Evolutionary conservation across 1,140 invertebrate species (phyloP), one percentile per base, ranked within the genome.

Genomic region (Apis laboriosa): DNA sequence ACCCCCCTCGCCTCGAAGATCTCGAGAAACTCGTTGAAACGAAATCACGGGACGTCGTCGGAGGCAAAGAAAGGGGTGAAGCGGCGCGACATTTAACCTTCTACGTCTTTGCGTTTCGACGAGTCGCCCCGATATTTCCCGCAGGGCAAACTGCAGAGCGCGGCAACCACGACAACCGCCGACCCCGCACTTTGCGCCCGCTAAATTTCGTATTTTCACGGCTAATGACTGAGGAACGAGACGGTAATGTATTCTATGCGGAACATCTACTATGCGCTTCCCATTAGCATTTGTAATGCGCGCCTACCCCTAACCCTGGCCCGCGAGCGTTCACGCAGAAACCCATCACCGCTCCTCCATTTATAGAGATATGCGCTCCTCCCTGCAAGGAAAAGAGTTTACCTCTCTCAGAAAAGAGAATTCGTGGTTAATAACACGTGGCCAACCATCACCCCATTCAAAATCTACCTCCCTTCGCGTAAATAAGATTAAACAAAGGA

Each of bases 281-380:
- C 91, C 90, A 93, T 94, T 94, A 93, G 90, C 93, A 94, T 93
- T 93, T 92, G 93, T 93, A 93, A 93, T 93, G 92, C 90, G 88
- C 87, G 86, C 86, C 88, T 86, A 89, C 87, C 86, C 86, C 88
- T 90, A 89, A 85, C 89, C 77, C 83, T 76, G 72, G 83, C 75
- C 43, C 84, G 80, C 86, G 82, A 84, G 77, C 87, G 86, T 88
- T 88, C 86, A 88, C 86, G 90, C 90, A 34, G 2, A 90, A 92
- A 92, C 87, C 89, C 90, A 92, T 93, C 92, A 92, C 88, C 90
- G 53, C 86, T 85, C 79, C 88, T 88, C 34, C 34, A 89, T 92
- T 93, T 93, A 92, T 90, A 90, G 91, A 90, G 86, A 86, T 84
- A 86, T 84, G 73, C 49, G 58, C 85, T 84, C 77, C 73, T 80